Evolutionary conservation across 2,797 vertebrate genomes (phyloP).

Genomic region (Syndactyla subalaris): DNA sequence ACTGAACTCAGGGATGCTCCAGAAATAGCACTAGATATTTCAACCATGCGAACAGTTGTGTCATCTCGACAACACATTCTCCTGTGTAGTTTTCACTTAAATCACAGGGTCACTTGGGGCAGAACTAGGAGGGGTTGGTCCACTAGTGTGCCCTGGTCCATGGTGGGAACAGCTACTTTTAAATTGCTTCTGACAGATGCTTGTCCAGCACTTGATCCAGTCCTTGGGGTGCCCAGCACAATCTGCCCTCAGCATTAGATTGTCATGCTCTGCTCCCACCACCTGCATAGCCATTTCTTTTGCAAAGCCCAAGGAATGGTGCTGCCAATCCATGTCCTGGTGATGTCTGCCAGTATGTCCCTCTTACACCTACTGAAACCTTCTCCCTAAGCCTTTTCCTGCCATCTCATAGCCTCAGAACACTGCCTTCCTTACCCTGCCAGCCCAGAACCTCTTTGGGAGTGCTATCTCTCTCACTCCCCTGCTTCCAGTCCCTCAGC

Average conservation of each 20-base stretch:
- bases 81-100: not conserved
- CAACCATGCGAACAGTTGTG: not conserved
- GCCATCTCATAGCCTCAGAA: not conserved
- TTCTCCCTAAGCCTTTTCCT: not conserved
- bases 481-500: not conserved
- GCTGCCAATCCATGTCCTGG: not conserved
- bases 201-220: not conserved
- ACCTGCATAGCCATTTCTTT: not conserved
- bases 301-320: fast-evolving
- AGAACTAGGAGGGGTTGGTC: not conserved
- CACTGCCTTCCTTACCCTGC: not conserved
- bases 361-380: not conserved
- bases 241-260: fast-evolving
- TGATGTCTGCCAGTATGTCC: not conserved
- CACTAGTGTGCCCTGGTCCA: not conserved
- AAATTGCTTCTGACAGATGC: not conserved
- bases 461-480: not conserved
- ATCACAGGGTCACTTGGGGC: not conserved
- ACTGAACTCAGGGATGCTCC: not conserved
- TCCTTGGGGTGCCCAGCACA: not conserved
- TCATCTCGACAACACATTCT: not conserved
- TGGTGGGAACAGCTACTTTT: not conserved
- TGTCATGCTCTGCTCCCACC: not conserved
- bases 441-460: not conserved
- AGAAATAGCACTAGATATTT: constrained; percentile 31